phyloP scores from a whole-genome alignment of 2,113 vertebrate genomes.

The Mobula hypostoma region DNA sequence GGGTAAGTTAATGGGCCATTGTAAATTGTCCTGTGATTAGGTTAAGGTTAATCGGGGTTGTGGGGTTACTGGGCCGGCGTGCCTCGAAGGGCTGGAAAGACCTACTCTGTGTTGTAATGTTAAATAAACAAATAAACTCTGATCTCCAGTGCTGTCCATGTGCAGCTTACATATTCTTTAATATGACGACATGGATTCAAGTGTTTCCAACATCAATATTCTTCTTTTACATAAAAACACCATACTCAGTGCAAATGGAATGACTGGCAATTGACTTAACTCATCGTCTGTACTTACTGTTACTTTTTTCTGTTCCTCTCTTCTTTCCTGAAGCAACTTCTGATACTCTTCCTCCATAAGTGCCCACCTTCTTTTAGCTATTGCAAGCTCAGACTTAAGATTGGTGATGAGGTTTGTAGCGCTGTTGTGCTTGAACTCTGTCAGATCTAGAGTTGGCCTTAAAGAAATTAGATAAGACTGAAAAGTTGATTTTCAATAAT shows the following conservation, averaged over 20 bases:
- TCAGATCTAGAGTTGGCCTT: constrained; percentile 49
- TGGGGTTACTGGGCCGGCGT: too few relatives aligned
- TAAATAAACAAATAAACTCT: too few relatives aligned
- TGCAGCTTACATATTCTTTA: too few relatives aligned
- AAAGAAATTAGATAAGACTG: constrained; percentile 41
- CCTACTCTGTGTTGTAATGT: too few relatives aligned
- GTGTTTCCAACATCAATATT: not conserved
- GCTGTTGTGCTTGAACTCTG: constrained; percentile 54
- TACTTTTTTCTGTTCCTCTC: constrained; percentile 48
- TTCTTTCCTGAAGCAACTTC: constrained; percentile 51
- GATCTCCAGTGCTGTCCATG: too few relatives aligned
- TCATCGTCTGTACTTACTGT: constrained; percentile 50
- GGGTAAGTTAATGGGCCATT: too few relatives aligned
- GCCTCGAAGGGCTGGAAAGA: too few relatives aligned
- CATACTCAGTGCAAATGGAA: not conserved
- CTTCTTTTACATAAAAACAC: not conserved
- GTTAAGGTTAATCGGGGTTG: too few relatives aligned
- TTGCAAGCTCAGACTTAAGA: constrained; percentile 53
- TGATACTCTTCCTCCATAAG: constrained; percentile 47
- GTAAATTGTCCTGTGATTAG: too few relatives aligned
- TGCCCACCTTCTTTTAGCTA: constrained; percentile 51
- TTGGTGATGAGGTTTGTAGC: constrained; percentile 50
- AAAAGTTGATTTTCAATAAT: not conserved
- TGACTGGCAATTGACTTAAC: not conserved
- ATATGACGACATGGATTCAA: not conserved